Evolutionary conservation across 2,797 vertebrate species (phyloP).

Genomic region (Coluber constrictor): DNA sequence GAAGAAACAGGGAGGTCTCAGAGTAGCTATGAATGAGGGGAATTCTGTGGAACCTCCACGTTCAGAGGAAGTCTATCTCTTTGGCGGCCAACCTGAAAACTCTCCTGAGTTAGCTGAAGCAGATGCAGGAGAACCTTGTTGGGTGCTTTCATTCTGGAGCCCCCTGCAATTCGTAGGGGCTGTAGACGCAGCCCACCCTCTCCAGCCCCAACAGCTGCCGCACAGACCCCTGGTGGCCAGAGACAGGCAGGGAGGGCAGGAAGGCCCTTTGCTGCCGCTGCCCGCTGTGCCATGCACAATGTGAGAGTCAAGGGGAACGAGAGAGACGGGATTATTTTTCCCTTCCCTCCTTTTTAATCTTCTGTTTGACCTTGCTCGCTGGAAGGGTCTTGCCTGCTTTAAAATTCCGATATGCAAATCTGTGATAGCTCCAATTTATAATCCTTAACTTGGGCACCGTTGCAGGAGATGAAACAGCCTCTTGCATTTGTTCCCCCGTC

Average conservation of each 20-base stretch:
- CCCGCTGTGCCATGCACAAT: slow-evolving; percentile 79
- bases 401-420: slow-evolving; percentile 80
- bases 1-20: not conserved
- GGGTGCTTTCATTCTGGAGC: not conserved
- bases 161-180: no score
- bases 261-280: slow-evolving; percentile 25
- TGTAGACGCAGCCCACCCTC: not conserved
- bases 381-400: slow-evolving; percentile 76
- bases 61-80: not conserved
- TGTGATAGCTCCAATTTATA: slow-evolving; percentile 74
- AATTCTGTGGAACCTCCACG: not conserved
- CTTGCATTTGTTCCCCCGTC: slow-evolving; percentile 17
- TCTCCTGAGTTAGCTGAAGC: not conserved
- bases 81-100: not conserved
- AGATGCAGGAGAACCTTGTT: not conserved
- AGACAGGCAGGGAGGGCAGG: not conserved
- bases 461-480: slow-evolving; percentile 13
- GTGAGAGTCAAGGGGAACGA: slow-evolving; percentile 52
- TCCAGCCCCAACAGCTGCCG: not conserved
- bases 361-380: slow-evolving; percentile 81
- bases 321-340: slow-evolving; percentile 44
- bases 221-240: not conserved
- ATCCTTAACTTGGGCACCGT: slow-evolving; percentile 64
- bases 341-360: slow-evolving; percentile 61
- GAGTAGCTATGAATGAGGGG: not conserved